A percentile compares a stretch with the other conserved stretches of the same genome.
Conservation (phyloP, 2,888 invertebrate species). For the Diaprepes abbreviatus region DNA sequence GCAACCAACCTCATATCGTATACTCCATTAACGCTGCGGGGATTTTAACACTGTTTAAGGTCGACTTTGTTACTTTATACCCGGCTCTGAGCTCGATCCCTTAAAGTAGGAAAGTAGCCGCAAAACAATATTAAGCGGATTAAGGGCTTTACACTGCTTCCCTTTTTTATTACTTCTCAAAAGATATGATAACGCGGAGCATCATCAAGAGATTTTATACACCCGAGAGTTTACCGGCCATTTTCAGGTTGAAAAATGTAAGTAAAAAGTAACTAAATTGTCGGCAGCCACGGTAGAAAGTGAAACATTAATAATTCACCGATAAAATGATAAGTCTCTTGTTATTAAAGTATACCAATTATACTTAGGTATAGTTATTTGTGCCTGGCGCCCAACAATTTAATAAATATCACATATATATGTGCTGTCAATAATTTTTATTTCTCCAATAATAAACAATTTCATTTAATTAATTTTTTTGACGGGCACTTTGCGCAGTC, state of each 20-base stretch:
- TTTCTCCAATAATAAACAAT: too few species aligned
- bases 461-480: too few species aligned
- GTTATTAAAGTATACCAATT: too few species aligned
- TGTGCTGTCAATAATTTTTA: too few species aligned
- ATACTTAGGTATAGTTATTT: too few species aligned
- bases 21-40: background rate
- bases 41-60: slow-evolving; percentile 1
- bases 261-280: too few species aligned
- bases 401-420: too few species aligned
- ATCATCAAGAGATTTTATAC: slow-evolving; percentile 9
- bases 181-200: slow-evolving; percentile 7
- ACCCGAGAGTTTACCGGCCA: background rate
- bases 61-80: slow-evolving; percentile 5
- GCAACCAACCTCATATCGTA: background rate
- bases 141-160: slow-evolving; percentile 12
- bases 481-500: too few species aligned
- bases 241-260: background rate
- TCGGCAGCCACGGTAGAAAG: too few species aligned
- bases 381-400: too few species aligned
- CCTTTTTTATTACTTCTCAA: slow-evolving; percentile 16
- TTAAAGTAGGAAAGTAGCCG: slow-evolving; percentile 4
- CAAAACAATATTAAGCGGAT: slow-evolving; percentile 19
- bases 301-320: too few species aligned
- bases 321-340: too few species aligned
- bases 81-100: background rate